Conservation (phyloP, 2,797 vertebrate species). For the Echeneis naucrates region DNA sequence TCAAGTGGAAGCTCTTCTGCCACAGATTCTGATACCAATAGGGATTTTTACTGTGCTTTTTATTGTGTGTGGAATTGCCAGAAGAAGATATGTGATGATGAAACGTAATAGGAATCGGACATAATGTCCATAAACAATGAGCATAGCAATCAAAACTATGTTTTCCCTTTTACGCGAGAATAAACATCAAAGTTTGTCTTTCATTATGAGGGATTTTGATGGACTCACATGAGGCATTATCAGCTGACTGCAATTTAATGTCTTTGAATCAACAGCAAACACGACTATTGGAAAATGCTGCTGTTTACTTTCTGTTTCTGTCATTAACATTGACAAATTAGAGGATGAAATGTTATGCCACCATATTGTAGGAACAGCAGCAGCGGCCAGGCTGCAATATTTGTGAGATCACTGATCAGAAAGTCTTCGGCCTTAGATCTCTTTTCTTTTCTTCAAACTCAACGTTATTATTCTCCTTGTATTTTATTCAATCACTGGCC, state of each 20-base stretch:
- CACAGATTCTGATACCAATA: background rate
- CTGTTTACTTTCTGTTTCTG: background rate
- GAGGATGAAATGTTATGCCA: background rate
- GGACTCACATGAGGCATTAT: background rate
- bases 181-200: no score
- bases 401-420: background rate
- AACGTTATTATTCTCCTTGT: no score
- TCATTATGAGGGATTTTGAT: background rate
- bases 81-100: slow-evolving; percentile 52
- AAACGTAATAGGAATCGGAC: background rate
- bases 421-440: background rate
- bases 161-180: background rate
- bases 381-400: background rate
- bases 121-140: background rate
- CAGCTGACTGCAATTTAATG: background rate
- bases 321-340: background rate
- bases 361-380: background rate
- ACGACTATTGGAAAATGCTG: background rate
- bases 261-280: background rate
- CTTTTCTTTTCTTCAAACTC: no score
- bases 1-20: slow-evolving; percentile 9
- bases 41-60: background rate
- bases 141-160: background rate
- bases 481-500: no score
- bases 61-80: slow-evolving; percentile 1